Evolutionary conservation across 2,888 invertebrate species (phyloP), one percentile per base, ranked within the genome.

Genomic region (Auanema freiburgensis): DNA sequence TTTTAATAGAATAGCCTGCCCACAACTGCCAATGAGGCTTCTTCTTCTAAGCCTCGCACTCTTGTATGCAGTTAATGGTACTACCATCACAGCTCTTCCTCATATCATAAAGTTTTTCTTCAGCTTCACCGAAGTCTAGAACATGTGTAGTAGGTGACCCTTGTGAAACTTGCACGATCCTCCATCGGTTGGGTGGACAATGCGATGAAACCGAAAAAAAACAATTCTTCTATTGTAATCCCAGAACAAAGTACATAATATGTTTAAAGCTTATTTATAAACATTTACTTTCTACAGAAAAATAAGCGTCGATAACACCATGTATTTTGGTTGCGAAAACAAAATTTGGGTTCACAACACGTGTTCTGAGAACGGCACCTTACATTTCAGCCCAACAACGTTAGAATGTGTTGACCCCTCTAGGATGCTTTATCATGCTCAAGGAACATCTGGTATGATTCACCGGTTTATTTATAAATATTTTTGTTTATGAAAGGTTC

Each of bases 191-290:
- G 3, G 58, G 40, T 23, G 21, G 66, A 12, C 52, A 49, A 24
- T 72, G 72, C 33, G 18, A 50, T 8, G 60, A 40, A 18, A 40
- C 50, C 12, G 62, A 59, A n/a, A 64, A 67, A 23, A 59, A 65
- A 50, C 66, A 65, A 0, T 71, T 73, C 42, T 21, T 67, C n/a
- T 73, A 67, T 50, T 73, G 73, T 55, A 73, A 73, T 62, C 73
- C 71, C 12, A 49, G 73, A 41, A 71, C 73, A n/a, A 73, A 73
- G 72, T 72, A 41, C 40, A 51, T 16, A 41, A n/a, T 33, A 2
- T 55, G 12, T 55, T 43, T 41, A 6, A 50, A 51, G 21, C 21
- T 6, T 41, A 57, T 16, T n/a, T 49, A 57, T 14, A 18, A 18
- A 46, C 14, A 57, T 50, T 40, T n/a, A n/a, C n/a, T 33, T 33